phyloP scores from a whole-genome alignment of 2,113 vertebrate species.

The Nipponia nippon region DNA sequence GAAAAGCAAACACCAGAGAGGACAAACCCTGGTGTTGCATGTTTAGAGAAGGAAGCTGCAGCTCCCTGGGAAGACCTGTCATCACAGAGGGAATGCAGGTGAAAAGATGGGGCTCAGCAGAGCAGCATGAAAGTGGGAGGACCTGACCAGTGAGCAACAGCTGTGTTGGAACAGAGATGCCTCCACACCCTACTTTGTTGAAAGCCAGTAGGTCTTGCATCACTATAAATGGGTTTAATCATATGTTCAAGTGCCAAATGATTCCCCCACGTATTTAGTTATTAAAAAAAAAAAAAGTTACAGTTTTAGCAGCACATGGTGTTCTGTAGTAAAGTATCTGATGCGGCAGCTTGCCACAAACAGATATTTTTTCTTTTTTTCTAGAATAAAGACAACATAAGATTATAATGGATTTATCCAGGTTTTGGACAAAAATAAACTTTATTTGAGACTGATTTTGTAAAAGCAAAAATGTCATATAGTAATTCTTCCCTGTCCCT shows the following conservation, averaged over 20 bases:
- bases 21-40: background rate
- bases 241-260: background rate
- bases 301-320: background rate
- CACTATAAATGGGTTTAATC: background rate
- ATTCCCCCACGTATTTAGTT: background rate
- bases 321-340: background rate
- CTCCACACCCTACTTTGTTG: background rate
- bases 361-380: background rate
- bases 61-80: background rate
- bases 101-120: background rate
- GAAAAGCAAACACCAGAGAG: background rate
- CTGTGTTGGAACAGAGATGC: background rate
- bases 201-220: background rate
- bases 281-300: background rate
- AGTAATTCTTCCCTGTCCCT: background rate
- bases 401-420: background rate
- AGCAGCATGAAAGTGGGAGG: background rate
- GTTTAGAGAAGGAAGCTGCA: fast-evolving
- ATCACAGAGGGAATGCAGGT: background rate
- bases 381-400: background rate
- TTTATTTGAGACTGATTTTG: background rate
- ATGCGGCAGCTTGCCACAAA: background rate
- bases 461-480: background rate
- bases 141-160: background rate
- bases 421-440: background rate